Evolutionary conservation across 1,140 invertebrate species (phyloP).

Genomic region (Zeugodacus cucurbitae): DNA sequence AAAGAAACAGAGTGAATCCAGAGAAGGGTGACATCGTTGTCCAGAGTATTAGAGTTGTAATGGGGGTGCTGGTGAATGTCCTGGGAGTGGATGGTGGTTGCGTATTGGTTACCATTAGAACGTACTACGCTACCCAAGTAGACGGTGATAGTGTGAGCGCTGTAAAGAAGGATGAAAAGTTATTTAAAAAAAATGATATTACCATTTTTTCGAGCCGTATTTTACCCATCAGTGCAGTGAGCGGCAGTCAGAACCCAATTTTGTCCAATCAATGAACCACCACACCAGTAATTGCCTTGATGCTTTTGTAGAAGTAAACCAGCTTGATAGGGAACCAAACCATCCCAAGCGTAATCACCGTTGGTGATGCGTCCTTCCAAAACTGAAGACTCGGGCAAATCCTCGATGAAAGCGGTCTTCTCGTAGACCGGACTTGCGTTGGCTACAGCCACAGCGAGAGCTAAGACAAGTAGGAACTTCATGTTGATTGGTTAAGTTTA

Average conservation of each 20-base stretch:
- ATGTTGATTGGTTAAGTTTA: neutral
- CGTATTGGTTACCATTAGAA: neutral
- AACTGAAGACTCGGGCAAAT: neutral
- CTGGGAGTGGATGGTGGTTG: neutral
- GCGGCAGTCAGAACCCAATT: slow-evolving; percentile 71
- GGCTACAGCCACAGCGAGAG: neutral
- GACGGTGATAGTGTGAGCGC: neutral
- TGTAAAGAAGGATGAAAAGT: neutral
- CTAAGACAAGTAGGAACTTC: slow-evolving; percentile 31
- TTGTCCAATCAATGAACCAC: slow-evolving; percentile 69
- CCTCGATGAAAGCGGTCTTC: neutral
- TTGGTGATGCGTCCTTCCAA: slow-evolving; percentile 58
- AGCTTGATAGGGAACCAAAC: slow-evolving; percentile 64
- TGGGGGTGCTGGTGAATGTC: slow-evolving; percentile 63
- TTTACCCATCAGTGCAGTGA: slow-evolving; percentile 68
- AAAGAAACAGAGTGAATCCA: slow-evolving; percentile 58
- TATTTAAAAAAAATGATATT: too few species aligned
- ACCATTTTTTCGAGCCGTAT: too few species aligned
- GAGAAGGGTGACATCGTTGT: slow-evolving; percentile 69
- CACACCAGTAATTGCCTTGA: slow-evolving; percentile 63
- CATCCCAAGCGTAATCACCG: slow-evolving; percentile 50
- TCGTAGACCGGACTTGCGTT: neutral
- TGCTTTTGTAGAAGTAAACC: slow-evolving; percentile 54
- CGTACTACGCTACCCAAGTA: slow-evolving; percentile 16
- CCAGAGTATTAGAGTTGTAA: slow-evolving; percentile 65